Conservation (phyloP, 2,797 vertebrate species). For the Scyliorhinus canicula region DNA sequence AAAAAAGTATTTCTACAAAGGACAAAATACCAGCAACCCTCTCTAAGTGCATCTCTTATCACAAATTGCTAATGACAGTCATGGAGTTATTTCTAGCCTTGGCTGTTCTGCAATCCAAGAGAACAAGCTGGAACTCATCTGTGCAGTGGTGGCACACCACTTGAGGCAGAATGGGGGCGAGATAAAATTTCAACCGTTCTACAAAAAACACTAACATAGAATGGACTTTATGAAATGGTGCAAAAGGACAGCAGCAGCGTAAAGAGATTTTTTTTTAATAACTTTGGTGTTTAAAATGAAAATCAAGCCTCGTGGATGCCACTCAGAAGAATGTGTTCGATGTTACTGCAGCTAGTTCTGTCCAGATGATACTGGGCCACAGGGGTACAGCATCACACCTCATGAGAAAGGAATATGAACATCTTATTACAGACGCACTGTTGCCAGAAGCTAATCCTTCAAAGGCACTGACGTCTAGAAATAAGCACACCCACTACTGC, state of each 20-base stretch:
- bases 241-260: slow-evolving; percentile 20
- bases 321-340: neutral
- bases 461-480: neutral
- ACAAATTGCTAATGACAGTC: neutral
- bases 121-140: neutral
- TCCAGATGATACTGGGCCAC: neutral
- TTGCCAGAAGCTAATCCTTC: neutral
- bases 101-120: neutral
- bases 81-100: neutral
- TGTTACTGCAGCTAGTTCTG: neutral
- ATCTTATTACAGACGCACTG: neutral
- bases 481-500: neutral
- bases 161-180: neutral
- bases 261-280: neutral
- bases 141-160: neutral
- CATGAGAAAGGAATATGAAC: neutral
- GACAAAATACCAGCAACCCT: neutral
- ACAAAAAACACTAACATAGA: slow-evolving; percentile 15
- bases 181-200: neutral
- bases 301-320: neutral
- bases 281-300: slow-evolving; percentile 29
- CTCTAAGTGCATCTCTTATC: neutral
- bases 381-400: neutral
- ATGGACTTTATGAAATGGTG: neutral
- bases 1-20: neutral